Base-by-base conservation (phyloP, 2,797 vertebrate species). In the Chelonia mydas region DNA sequence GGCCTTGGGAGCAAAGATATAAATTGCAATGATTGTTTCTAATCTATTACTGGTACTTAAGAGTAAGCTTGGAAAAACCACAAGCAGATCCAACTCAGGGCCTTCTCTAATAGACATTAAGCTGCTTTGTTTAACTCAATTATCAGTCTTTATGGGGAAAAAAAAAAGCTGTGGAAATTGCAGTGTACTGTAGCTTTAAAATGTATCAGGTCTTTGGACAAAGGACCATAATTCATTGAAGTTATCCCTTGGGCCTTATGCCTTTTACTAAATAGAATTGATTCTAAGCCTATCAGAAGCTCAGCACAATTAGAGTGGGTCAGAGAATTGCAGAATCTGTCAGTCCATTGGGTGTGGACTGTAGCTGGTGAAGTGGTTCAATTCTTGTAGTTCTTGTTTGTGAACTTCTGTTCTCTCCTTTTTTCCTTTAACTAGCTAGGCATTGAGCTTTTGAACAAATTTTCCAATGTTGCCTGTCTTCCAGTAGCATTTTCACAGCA, bases 181-280 rank as follows among this genome's bases (percentile, higher is more conserved):
- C 33, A 85, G 33, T 86, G 50, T 61, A 23, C 84, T 90, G 50
- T 78, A 61, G 87, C 89, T 91, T 80, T 91, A 94, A 95, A 90
- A 81, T 19, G 28, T 92, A 86, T 93, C 91, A 83, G 89, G 88
- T 91, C 81, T 92, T 96, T 53, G 72, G 95, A 33, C 93, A 84
- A 97, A 95, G 92, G 93, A 94, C 84, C 88, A 86, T 92, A 95
- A 86, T 95, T 92, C 88, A 95, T 86, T 95, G 90, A 10, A 94
- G 88, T 53, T 81, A 79, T 93, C 93, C 55, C 89, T 1, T 91
- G 65, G 94, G 87, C 91, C 86, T 93, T 83, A 88, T 96, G 57
- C 19, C 65, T 90, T 93, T 94, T 92, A 90, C 96, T 96, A 96
- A 94, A 81, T 61, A 93, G 89, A 92, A 96, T 91, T 77, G 89